These are phyloP conservation scores for Neopelma chrysocephalum DNA, from an alignment of 2,797 vertebrate genomes.

Conservation along the genomic window DNA sequence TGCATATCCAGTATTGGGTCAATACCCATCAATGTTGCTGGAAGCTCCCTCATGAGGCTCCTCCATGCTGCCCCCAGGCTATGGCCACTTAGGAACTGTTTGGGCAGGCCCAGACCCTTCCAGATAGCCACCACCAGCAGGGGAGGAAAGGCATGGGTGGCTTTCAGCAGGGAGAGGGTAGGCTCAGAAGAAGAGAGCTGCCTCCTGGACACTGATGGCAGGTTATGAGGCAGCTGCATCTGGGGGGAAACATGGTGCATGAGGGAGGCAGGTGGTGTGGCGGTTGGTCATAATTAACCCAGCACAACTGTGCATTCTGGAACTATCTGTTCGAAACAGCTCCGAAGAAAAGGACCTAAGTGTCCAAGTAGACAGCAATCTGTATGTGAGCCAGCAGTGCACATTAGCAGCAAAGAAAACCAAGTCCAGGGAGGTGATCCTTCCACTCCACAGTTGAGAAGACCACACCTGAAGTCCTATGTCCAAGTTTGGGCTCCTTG, in stretches of 20 bases:
- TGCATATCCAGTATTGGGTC: rapidly evolving
- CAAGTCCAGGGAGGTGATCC: neutral
- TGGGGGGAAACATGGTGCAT: rapidly evolving
- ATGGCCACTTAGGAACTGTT: rapidly evolving
- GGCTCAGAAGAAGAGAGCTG: rapidly evolving
- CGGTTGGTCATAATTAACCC: neutral
- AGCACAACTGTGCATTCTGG: neutral
- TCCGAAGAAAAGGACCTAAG: neutral
- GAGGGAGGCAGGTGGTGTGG: rapidly evolving
- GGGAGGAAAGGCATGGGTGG: neutral
- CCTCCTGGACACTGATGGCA: rapidly evolving
- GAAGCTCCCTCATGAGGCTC: neutral
- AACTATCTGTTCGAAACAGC: neutral
- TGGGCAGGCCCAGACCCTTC: neutral
- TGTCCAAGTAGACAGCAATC: neutral
- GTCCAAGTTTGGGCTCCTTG: neutral
- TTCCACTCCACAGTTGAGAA: rapidly evolving
- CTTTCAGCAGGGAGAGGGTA: neutral
- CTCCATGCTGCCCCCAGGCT: neutral
- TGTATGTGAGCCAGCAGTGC: neutral
- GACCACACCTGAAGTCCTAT: neutral
- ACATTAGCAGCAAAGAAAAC: neutral
- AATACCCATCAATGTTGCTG: too few species aligned
- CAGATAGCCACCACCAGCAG: too few species aligned
- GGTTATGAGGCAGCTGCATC: rapidly evolving